A percentile compares a stretch with the other conserved stretches of the same genome.
Evolutionary conservation across 2,888 invertebrate genomes (phyloP).

Genomic region (Cepaea hortensis): DNA sequence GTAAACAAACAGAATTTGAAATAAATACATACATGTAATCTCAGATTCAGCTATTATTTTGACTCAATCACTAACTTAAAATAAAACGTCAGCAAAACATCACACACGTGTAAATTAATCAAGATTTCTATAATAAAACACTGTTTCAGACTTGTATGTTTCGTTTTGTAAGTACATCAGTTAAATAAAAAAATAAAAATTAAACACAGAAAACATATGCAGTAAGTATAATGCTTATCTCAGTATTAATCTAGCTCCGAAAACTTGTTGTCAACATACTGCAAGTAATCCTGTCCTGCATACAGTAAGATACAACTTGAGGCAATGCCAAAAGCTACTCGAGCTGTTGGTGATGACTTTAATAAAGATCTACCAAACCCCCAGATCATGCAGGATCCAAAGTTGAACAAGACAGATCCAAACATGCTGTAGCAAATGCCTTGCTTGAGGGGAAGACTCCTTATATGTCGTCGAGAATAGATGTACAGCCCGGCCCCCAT

Average conservation of each 20-base stretch:
- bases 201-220: background rate
- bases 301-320: constrained; percentile 62
- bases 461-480: constrained; percentile 86
- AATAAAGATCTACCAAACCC: constrained; percentile 88
- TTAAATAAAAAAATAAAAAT: background rate
- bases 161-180: background rate
- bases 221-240: background rate
- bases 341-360: constrained; percentile 83
- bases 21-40: no score
- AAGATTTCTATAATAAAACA: no score
- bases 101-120: no score
- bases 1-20: no score
- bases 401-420: constrained; percentile 84
- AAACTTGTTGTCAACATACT: constrained; percentile 53
- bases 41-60: no score
- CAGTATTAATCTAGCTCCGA: constrained; percentile 39
- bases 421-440: constrained; percentile 80
- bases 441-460: constrained; percentile 82
- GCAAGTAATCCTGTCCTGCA: constrained; percentile 61
- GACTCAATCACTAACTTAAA: no score
- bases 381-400: constrained; percentile 92
- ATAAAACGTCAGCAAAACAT: no score
- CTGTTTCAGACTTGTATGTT: background rate
- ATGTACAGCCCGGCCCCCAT: constrained; percentile 89
- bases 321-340: constrained; percentile 83